Evolutionary conservation across 2,888 invertebrate species (phyloP).

Genomic region (Drosophila neonasuta): DNA sequence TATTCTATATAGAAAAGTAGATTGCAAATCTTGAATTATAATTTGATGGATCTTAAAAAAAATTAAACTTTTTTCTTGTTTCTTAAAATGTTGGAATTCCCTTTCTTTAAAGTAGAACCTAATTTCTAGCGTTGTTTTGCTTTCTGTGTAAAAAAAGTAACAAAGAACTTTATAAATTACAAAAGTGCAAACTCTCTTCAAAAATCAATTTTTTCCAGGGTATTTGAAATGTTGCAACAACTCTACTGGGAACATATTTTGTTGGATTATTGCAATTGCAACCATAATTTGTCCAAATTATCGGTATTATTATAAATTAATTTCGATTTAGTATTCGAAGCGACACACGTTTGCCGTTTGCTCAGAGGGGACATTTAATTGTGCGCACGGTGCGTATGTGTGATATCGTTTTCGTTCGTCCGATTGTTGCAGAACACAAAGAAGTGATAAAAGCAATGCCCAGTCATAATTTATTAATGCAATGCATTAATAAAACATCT

Average conservation of each 20-base stretch:
- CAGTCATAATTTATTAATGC: slow-evolving; percentile 58
- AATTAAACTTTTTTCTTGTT: no score
- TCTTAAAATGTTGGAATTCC: no score
- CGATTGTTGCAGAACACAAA: neutral
- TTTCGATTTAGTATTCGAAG: slow-evolving; percentile 39
- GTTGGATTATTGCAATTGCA: slow-evolving; percentile 54
- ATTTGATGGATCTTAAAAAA: no score
- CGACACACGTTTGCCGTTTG: slow-evolving; percentile 14
- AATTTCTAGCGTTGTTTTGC: no score
- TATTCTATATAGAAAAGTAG: no score
- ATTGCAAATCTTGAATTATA: no score
- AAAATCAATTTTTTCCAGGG: neutral
- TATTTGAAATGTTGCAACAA: slow-evolving; percentile 5
- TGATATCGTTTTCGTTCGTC: slow-evolving; percentile 30
- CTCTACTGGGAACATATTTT: slow-evolving; percentile 4
- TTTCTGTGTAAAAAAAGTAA: neutral
- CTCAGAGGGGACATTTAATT: slow-evolving; percentile 11
- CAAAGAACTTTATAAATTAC: no score
- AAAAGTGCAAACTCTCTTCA: neutral
- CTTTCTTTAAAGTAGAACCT: no score
- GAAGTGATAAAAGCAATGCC: slow-evolving; percentile 50
- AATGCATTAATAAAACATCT: slow-evolving; percentile 51
- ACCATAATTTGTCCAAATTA: slow-evolving; percentile 75
- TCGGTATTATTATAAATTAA: slow-evolving; percentile 69
- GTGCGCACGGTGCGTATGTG: slow-evolving; percentile 50